Base-by-base conservation (phyloP, 2,113 vertebrate species). In the Podarcis cretensis region DNA sequence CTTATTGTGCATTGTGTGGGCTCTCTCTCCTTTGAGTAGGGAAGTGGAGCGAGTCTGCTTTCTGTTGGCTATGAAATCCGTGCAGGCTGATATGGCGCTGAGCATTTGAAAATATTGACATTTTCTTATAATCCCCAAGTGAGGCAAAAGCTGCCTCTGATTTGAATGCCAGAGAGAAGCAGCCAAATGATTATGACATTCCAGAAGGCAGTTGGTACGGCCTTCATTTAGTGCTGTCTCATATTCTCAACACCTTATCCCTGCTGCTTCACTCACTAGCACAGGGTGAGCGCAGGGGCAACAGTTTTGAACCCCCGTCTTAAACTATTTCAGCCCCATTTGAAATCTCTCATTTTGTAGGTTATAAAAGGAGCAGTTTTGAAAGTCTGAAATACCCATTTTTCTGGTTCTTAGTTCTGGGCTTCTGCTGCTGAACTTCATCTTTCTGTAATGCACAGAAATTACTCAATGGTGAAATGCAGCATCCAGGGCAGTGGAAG, bases 91-190 rank as follows among this genome's bases (percentile, higher is more conserved):
- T 75, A 66, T 32, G 14, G 83, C 59, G 32, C 73, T 0, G 4
- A 37, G 37, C 37, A 10, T n/a, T 1, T 89, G 57, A 82, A 86
- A 54, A 35, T 32, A 0, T 59, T 13, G 23, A 14, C 0, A 0
- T 3, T 16, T 9, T 14, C 1, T 0, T 13, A 20, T 1, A 30
- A 73, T n/a, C 23, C 71, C 85, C 87, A 0, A 0, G 7, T 68
- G 63, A 1, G 6, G 48, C 66, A 80, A 4, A 54, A 69, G 75
- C 32, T 40, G 40, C 40, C 43, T 54, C 69, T 13, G 0, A 0
- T 1, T n/a, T 57, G 37, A 65, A 63, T 74, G 0, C 1, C 20
- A 25, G 57, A 2, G 57, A 1, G 16, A 10, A 21, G 23, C 48
- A 57, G 27, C 30, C 7, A 54, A n/a, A 37, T 30, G 13, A 30